A percentile compares a stretch with the other conserved stretches of the same genome.
phyloP scores from a whole-genome alignment of 1,140 invertebrate species.

The Oryzaephilus surinamensis region DNA sequence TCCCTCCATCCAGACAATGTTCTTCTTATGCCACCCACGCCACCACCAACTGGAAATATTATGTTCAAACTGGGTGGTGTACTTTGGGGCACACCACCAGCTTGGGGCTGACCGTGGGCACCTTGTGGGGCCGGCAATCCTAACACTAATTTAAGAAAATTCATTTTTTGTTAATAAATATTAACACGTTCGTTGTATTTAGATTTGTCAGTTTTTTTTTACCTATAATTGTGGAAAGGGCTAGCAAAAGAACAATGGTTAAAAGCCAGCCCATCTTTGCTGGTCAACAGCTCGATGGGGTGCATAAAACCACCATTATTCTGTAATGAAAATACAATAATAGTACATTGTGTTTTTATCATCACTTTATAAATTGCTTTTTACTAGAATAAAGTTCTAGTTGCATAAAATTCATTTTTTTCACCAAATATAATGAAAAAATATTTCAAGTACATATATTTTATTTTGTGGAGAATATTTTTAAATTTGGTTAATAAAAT shows the following conservation, averaged over 20 bases:
- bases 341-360: constrained; percentile 1
- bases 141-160: constrained; percentile 16
- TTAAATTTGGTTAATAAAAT: too few relatives aligned
- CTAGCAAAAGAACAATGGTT: constrained; percentile 21
- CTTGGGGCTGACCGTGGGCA: constrained; percentile 28
- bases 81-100: constrained; percentile 10
- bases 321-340: not conserved
- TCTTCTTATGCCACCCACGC: constrained; percentile 30
- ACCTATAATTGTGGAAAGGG: constrained; percentile 23
- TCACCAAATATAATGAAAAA: too few relatives aligned
- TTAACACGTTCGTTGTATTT: not conserved
- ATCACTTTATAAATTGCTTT: too few relatives aligned
- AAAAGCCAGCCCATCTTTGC: constrained; percentile 27
- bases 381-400: not conserved
- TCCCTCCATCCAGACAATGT: constrained; percentile 46
- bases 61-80: constrained; percentile 26
- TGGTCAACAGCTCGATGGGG: constrained; percentile 14
- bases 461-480: too few relatives aligned
- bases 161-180: not conserved
- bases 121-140: constrained; percentile 27
- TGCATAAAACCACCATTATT: not conserved
- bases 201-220: not conserved
- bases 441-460: too few relatives aligned
- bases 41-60: constrained; percentile 17
- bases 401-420: too few relatives aligned